Evolutionary conservation across 2,113 vertebrate species (phyloP).

Genomic region (Myrmecobius fasciatus): DNA sequence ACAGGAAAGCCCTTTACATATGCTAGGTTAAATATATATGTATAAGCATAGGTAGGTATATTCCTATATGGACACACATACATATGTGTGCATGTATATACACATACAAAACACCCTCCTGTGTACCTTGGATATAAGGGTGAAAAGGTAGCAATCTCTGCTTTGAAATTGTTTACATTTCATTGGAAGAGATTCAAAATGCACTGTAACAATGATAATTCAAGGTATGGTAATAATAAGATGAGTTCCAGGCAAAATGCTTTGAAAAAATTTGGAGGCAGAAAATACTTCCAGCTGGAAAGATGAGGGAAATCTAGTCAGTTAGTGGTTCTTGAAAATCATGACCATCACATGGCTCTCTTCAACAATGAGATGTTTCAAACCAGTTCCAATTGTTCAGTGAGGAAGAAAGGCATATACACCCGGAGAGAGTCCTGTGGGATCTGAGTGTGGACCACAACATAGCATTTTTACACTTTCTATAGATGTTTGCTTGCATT

Average conservation of each 20-base stretch:
- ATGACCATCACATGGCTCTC: too few species aligned
- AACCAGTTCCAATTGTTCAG: too few species aligned
- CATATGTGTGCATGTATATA: neutral
- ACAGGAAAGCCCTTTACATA: neutral
- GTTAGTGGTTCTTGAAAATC: neutral
- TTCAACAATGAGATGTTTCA: too few species aligned
- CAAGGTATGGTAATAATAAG: neutral
- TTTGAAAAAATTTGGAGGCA: neutral
- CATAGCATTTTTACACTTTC: too few species aligned
- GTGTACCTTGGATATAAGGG: neutral
- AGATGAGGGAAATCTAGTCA: neutral
- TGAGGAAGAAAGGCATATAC: too few species aligned
- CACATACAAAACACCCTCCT: neutral
- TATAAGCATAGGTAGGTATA: accelerated
- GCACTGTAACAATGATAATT: neutral
- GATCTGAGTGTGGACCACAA: too few species aligned
- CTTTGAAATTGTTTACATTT: neutral
- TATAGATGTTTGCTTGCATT: too few species aligned
- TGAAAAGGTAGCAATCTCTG: neutral
- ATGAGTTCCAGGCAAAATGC: neutral
- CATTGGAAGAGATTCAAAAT: neutral
- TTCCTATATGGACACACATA: too few species aligned
- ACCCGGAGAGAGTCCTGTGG: too few species aligned
- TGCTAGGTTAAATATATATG: neutral
- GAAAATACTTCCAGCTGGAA: neutral